Evolutionary conservation across 2,888 invertebrate genomes (phyloP), one percentile per base, ranked within the genome.

Genomic region (Meandrusa payeni): DNA sequence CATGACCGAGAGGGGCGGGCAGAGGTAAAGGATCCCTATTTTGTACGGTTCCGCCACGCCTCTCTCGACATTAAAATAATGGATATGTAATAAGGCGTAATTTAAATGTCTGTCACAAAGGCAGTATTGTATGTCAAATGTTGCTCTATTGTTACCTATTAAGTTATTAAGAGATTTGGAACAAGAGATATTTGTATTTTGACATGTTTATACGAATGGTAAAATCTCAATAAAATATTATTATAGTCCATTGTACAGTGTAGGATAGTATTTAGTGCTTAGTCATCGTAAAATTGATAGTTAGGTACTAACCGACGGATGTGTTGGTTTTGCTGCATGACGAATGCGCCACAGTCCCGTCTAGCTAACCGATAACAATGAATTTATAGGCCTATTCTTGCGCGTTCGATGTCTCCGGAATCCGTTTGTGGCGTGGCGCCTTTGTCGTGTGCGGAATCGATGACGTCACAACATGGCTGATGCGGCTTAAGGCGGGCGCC

Each of bases 161-260:
- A 80, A 76, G 76, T 78, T 75, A 76, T 76, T 69, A 77, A 71
- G 63, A 72, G 69, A 69, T 71, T 74, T 69, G 76, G 76, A 74
- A 76, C 74, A 27, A 20, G 65, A 78, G 69, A 77, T 77, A 73
- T 81, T 82, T 81, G 82, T 87, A 86, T 87, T 86, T 87, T 86
- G 76, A 81, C 86, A 86, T 75, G 74, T 87, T 85, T 87, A 85
- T 86, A 87, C 82, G 70, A 83, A 79, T 72, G 71, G 73, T 75
- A 76, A 79, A 85, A 82, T 85, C 82, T 85, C 81, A 81, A 78
- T 76, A 69, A 68, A 78, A 76, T 85, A 82, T 81, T 85, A 82
- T 81, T 80, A 80, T 85, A 83, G 82, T 82, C 82, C 85, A 77
- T 77, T 85, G 85, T 87, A 87, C 80, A 83, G 82, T 69, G 63